Evolutionary conservation across 2,888 invertebrate genomes (phyloP).

Genomic region (Helicoverpa assulta): DNA sequence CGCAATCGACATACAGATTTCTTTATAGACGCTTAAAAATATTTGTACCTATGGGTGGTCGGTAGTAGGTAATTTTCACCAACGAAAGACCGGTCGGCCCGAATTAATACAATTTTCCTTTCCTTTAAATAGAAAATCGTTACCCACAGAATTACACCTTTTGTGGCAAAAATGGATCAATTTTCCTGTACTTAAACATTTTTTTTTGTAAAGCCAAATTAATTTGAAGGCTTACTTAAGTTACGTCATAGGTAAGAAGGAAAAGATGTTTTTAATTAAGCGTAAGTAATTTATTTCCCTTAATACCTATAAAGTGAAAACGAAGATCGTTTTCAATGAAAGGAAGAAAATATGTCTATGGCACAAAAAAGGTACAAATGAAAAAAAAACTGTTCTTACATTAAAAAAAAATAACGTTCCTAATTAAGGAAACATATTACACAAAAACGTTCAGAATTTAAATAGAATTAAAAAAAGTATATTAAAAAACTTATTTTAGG

Average conservation of each 20-base stretch:
- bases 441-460: too few relatives aligned
- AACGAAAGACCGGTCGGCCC: too few relatives aligned
- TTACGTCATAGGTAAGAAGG: not conserved
- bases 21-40: too few relatives aligned
- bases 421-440: not conserved
- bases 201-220: not conserved
- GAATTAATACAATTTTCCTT: too few relatives aligned
- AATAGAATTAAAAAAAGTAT: not conserved
- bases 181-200: not conserved
- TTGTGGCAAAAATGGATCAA: not conserved
- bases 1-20: too few relatives aligned
- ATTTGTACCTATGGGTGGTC: too few relatives aligned
- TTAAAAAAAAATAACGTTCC: not conserved
- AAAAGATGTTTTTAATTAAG: not conserved
- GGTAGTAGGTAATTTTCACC: too few relatives aligned
- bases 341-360: not conserved
- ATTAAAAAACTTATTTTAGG: not conserved
- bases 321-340: not conserved
- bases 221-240: not conserved
- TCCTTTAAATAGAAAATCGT: too few relatives aligned
- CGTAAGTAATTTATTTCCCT: not conserved
- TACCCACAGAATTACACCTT: not conserved
- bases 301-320: constrained; percentile 2
- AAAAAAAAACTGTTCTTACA: not conserved
- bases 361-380: not conserved